Evolutionary conservation across 2,797 vertebrate genomes (phyloP), one percentile per base, ranked within the genome.

Genomic region (Danio aesculapii): DNA sequence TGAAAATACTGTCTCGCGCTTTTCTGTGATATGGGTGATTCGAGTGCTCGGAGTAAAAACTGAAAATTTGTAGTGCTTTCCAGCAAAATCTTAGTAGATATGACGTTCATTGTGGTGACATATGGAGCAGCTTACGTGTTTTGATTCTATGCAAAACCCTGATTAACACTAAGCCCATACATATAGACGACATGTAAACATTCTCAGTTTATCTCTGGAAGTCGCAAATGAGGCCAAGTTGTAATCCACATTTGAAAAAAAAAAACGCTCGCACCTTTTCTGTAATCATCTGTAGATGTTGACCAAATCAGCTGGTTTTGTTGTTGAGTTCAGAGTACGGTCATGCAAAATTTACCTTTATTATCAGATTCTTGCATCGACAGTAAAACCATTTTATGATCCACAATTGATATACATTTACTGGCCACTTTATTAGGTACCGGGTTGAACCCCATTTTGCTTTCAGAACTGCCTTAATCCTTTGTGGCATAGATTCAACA

Each of bases 81-180:
- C 52, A 81, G 52, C 61, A 67, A 30, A 30, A 66, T 59, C 52
- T 66, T 74, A 14, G 53, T 59, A 39, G 61, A 66, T 74, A 30
- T 30, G 43, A 67, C 50, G 44, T 90, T 84, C 87, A 89, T 88
- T 66, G 75, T 16, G 12, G 57, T 66, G 87, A 92, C 92, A 92
- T 93, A 91, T 92, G 92, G 91, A 92, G 89, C 83, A 86, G 89
- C 88, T 93, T 91, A 88, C 83, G 70, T 72, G 77, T 85, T 87
- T 86, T 89, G 88, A 90, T 86, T 89, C 77, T 84, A 85, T 82
- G 84, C 90, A 90, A 89, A 84, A 89, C 86, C 87, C 84, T 14
- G 81, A 78, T 75, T 82, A 77, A 71, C 69, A 17, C n/a, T 58
- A 72, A 64, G 64, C 55, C 81, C 70, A 81, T 87, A 88, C 88